Conservation (phyloP, 1,140 invertebrate genomes). For the Drosophila hydei region DNA sequence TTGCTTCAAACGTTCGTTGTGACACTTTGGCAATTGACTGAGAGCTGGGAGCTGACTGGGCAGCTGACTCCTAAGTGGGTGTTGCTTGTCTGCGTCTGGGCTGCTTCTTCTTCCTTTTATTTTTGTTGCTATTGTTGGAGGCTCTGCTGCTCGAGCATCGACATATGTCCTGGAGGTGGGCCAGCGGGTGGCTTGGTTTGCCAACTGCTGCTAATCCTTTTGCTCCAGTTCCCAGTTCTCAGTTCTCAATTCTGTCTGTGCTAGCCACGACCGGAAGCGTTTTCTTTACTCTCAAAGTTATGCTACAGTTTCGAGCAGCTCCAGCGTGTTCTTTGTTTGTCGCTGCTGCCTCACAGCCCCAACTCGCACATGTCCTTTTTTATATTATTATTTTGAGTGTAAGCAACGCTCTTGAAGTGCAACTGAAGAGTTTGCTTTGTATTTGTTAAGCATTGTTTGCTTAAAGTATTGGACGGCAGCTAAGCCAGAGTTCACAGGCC, state of each 20-base stretch:
- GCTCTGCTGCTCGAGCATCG: constrained; percentile 31
- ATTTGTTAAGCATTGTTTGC: constrained; percentile 45
- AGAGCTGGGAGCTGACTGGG: constrained; percentile 3
- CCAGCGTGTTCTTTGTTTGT: constrained; percentile 43
- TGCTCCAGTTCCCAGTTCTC: constrained; percentile 49
- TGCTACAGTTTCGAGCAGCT: constrained; percentile 51
- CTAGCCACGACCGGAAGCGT: constrained; percentile 64
- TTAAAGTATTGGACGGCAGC: constrained; percentile 12
- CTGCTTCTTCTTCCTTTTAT: constrained; percentile 12
- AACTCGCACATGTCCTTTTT: not conserved
- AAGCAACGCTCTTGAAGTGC: constrained; percentile 33
- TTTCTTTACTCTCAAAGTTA: constrained; percentile 68
- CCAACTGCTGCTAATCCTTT: constrained; percentile 35
- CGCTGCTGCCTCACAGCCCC: no score
- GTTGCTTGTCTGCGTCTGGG: constrained; percentile 25
- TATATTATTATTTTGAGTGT: constrained; percentile 19
- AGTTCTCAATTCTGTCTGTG: constrained; percentile 25
- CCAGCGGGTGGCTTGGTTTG: not conserved
- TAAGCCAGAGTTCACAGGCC: constrained; percentile 15
- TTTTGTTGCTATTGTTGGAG: constrained; percentile 22
- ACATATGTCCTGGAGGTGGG: constrained; percentile 50
- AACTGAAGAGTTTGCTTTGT: constrained; percentile 43
- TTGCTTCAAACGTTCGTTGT: constrained; percentile 61
- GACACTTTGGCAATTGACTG: constrained; percentile 71
- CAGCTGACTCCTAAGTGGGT: constrained; percentile 18